phyloP scores from a whole-genome alignment of 92 coral and sea anemone species.

The Hydrozoanthus gracilis region DNA sequence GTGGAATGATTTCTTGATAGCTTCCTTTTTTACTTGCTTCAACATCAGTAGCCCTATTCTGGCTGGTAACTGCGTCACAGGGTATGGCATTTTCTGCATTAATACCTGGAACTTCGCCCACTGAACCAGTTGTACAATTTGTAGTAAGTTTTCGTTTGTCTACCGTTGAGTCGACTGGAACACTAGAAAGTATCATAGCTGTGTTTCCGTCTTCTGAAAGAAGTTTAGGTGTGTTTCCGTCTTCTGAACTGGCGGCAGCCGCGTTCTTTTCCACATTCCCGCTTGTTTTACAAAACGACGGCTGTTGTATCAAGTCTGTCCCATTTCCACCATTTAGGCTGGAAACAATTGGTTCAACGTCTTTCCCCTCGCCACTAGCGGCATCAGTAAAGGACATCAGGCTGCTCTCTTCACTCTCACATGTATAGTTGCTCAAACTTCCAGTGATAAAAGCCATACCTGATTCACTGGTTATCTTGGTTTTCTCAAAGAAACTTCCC shows the following conservation, averaged over 20 bases:
- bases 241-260: neutral
- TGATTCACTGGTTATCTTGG: neutral
- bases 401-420: conserved; percentile 83
- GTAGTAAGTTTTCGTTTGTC: no score
- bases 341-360: neutral
- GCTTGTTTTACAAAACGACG: neutral
- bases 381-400: conserved; percentile 57
- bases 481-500: conserved; percentile 46
- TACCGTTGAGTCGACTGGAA: no score
- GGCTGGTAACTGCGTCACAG: neutral
- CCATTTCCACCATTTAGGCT: neutral
- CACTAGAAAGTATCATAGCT: no score
- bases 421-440: conserved; percentile 72
- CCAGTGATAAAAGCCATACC: conserved; percentile 75
- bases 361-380: conserved; percentile 10
- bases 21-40: neutral
- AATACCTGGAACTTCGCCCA: neutral
- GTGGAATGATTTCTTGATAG: neutral
- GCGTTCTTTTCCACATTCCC: neutral
- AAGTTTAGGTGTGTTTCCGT: neutral
- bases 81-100: neutral
- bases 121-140: neutral
- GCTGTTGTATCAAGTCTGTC: neutral
- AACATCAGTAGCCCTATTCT: neutral
- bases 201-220: neutral